Evolutionary conservation across 2,113 vertebrate species (phyloP).

Genomic region (Numida meleagris): DNA sequence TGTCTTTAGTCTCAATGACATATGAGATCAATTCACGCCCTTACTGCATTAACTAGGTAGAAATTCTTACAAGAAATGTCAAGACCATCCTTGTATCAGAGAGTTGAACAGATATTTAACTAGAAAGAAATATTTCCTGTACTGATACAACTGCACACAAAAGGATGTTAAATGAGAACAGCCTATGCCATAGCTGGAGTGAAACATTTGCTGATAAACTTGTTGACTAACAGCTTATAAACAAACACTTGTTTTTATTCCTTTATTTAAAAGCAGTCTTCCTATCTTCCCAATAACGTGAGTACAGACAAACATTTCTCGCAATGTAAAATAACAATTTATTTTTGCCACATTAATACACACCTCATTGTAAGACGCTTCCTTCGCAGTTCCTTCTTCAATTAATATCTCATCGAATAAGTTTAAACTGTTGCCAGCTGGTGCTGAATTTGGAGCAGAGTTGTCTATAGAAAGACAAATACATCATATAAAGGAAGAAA

Average conservation of each 20-base stretch:
- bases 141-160: background rate
- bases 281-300: background rate
- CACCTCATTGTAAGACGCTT: constrained; percentile 88
- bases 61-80: background rate
- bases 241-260: background rate
- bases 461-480: constrained; percentile 64
- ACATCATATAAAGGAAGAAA: background rate
- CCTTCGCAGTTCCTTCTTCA: constrained; percentile 89
- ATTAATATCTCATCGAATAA: constrained; percentile 93
- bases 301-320: background rate
- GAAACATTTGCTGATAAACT: background rate
- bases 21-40: rapidly evolving
- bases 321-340: background rate
- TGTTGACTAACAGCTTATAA: background rate
- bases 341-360: constrained; percentile 6
- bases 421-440: constrained; percentile 85
- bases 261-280: background rate
- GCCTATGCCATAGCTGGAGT: background rate
- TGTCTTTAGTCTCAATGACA: background rate
- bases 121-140: background rate
- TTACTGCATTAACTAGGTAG: background rate
- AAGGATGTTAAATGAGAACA: background rate
- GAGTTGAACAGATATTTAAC: background rate
- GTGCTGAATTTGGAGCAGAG: constrained; percentile 53
- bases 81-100: background rate